Evolutionary conservation across 2,113 vertebrate genomes (phyloP), one percentile per base, ranked within the genome.

Genomic region (Esox niger): DNA sequence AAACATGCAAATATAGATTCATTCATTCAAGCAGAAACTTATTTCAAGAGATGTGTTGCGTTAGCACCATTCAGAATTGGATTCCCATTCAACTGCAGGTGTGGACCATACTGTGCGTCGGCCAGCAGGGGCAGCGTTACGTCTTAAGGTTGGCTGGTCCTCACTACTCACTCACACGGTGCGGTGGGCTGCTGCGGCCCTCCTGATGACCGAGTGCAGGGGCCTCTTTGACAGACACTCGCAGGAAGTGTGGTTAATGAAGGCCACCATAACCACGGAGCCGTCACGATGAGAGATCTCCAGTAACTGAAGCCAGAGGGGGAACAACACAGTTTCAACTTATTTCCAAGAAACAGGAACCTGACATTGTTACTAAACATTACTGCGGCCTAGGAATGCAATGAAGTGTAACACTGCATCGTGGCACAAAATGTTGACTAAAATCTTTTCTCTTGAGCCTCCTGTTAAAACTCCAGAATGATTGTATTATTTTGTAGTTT

Each of bases 191-290:
- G 74, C 49, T 1, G 80, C 76, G 0, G 86, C 86, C 58, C 90
- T 83, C 60, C 90, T 76, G 25, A 91, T 91, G 84, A 91, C 82
- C 65, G 87, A 78, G 76, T 87, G 88, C 1, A 85, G 87, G 0
- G 88, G 87, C 46, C 84, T 75, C 68, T 87, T 88, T 30, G 74
- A 49, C 49, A 85, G 69, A 57, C 90, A 90, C 3, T 86, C 83
- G 15, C 90, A 91, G 2, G 84, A 78, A 0, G 88, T 91, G 77
- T 91, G 90, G 77, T 91, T 91, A 78, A 90, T 73, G 15, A 91
- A 88, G 46, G 83, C 79, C 3, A 84, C 85, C 85, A 82, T 88
- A 80, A 84, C 62, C 0, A 80, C 69, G 0, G 83, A 52, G 21
- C 67, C 71, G 1, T 88, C 84, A 31, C 80, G 77, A 2, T 79